phyloP scores from a whole-genome alignment of 2,888 invertebrate species.

The Lingula anatina region DNA sequence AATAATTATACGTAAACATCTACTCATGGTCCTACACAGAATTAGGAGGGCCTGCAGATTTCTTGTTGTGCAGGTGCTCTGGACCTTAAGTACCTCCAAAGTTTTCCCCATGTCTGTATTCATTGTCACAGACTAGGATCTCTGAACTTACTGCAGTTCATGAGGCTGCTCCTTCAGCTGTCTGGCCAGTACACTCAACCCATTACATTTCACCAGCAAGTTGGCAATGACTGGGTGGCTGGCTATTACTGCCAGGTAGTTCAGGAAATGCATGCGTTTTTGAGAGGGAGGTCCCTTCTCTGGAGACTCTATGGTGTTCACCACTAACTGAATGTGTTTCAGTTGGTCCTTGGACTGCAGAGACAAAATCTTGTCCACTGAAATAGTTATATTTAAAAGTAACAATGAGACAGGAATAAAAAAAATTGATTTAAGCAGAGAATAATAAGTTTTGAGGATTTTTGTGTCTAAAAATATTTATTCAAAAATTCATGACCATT shows the following conservation, averaged over 20 bases:
- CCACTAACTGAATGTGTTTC: conserved; percentile 33
- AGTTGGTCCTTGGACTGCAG: conserved; percentile 35
- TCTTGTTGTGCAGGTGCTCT: too few species aligned
- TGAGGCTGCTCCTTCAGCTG: conserved; percentile 40
- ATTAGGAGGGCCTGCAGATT: too few species aligned
- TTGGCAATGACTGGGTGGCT: conserved; percentile 23
- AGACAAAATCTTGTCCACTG: conserved; percentile 36
- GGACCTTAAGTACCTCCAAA: too few species aligned
- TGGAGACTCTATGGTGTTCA: conserved; percentile 24
- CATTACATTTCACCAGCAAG: conserved; percentile 21
- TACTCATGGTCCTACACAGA: too few species aligned
- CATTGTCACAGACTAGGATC: too few species aligned
- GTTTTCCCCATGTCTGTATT: too few species aligned
- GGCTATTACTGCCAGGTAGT: conserved; percentile 37
- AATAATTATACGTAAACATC: conserved; percentile 37
- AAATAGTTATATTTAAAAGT: conserved; percentile 8
- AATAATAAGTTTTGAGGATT: background rate
- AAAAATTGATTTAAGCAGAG: background rate
- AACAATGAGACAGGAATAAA: background rate
- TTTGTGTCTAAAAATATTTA: background rate
- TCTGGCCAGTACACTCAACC: conserved; percentile 28
- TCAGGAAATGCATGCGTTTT: conserved; percentile 42
- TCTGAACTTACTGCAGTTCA: background rate
- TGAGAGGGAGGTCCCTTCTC: conserved; percentile 50
- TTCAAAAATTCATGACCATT: background rate